Evolutionary conservation across 2,888 invertebrate species (phyloP), one percentile per base, ranked within the genome.

Genomic region (Hypena proboscidalis): DNA sequence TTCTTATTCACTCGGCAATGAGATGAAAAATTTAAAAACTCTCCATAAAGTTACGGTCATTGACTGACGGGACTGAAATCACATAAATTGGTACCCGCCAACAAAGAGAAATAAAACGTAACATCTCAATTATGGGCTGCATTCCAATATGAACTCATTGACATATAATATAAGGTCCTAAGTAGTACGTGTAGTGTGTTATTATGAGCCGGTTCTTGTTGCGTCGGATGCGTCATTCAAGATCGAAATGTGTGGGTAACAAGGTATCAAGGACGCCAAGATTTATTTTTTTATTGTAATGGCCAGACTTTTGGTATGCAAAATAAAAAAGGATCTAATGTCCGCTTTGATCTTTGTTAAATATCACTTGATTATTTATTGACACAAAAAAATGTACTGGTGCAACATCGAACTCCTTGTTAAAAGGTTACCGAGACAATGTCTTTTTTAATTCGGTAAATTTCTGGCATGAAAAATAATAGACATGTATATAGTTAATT

Each of bases 221-320:
- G 49, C 50, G 38, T 59, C 42, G 66, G 64, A 78, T 85, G 80
- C 77, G 83, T 85, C 84, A 85, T 74, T 58, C 68, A 63, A 77
- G 74, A 76, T 77, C 73, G 70, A 75, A 81, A 77, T 70, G 79
- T 78, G 80, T 78, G 75, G 77, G 81, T 79, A 80, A 81, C 79
- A 74, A 83, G 73, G 72, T 80, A 79, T 76, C 83, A 84, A 87
- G 87, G 87, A 74, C 83, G 73, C 50, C 79, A 57, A 74, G 77
- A 70, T 78, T 74, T 72, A 58, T 70, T 75, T 70, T 71, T 69
- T 64, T 72, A 68, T 77, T 76, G 65, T 67, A 67, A 65, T 64
- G 65, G 67, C 61, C 73, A 68, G 68, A 58, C 58, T 67, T 65
- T 74, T 71, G 80, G 80, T 77, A 83, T 82, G 80, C 75, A 80